Base-by-base conservation (phyloP, 2,888 invertebrate genomes). In the Idaea biselata region DNA sequence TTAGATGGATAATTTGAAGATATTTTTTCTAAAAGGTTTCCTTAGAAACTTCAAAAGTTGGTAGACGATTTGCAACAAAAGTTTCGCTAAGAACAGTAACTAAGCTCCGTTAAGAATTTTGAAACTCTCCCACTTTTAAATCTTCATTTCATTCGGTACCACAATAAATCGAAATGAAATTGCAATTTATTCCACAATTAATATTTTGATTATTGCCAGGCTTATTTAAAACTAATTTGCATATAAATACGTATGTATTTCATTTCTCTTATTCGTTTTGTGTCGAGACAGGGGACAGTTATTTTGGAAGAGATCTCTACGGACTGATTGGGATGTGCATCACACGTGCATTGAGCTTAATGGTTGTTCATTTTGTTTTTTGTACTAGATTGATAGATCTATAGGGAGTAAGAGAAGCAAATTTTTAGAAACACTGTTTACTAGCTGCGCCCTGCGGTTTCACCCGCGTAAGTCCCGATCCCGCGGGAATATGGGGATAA, bases 221-320 rank as follows among this genome's bases (percentile, higher is more conserved):
- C 44, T 44, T 44, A 44, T 44, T 44, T 44, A 44, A 44, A 44
- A 14, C 44, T 44, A 8, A 44, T 44, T 44, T 44, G 44, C 44
- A 44, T 44, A 44, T 44, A 44, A 44, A 44, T 44, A 44, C 56
- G 18, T 56, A 56, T 56, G 56, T 18, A 56, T 8, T 44, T 44
- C 44, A 44, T 44, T 44, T 44, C 11, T 44, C 44, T 7, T 44
- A 44, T 44, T 44, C 44, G 44, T 44, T 44, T 44, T 44, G 44
- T 44, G 44, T 8, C 44, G 44, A 14, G 44, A 56, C 55, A 33
- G 60, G 64, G 66, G 63, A 63, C 64, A 60, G 59, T 66, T 70
- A 70, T 69, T 72, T 71, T 65, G 63, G 66, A 63, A 59, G 31
- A 65, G 72, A 72, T 72, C 72, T 70, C 68, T 58, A 66, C 65